Base-by-base conservation (phyloP, 2,113 vertebrate genomes). In the Oreochromis niloticus region DNA sequence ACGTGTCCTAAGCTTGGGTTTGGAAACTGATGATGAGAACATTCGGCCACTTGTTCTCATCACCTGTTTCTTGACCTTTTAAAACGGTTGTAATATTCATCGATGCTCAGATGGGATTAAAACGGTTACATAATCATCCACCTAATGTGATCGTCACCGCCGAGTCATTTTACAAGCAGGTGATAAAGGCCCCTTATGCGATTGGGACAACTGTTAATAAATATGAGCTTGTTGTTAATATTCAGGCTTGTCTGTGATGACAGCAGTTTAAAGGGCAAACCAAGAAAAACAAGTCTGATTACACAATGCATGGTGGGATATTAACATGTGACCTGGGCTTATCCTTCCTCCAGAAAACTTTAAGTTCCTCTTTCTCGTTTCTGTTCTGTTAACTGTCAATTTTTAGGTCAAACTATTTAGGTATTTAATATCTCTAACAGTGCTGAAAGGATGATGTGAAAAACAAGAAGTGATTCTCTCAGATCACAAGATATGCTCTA, bases 151-250 rank as follows among this genome's bases (percentile, higher is more conserved):
- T 1, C 1, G 3, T 32, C 54, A 12, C 19, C 9, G 1, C 6
- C 2, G 9, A 68, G 9, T 27, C 14, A 59, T 57, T 87, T 85
- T 81, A 83, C 43, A 13, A 80, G 79, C 82, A 50, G 24, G 2
- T 9, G 41, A 88, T 19, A 16, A 66, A 50, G 48, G 12, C 4
- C 22, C 48, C 71, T 71, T 32, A 39, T 78, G 9, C 19, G 54
- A 82, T 19, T 2, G 19, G 14, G 17, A 61, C 19, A 27, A 1
- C 2, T 12, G 46, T 41, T 85, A 82, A 89, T 83, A 73, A 80
- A 80, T 12, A 88, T 56, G 61, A 91, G 22, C n/a, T 12, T 79
- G 43, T 14, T 61, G 59, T 91, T 87, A 83, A 88, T 63, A 68
- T 43, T 55, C 56, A 61, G 16, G 30, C 27, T 43, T 39, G 36